phyloP scores from a whole-genome alignment of 2,888 invertebrate species.

The Nebria salina region DNA sequence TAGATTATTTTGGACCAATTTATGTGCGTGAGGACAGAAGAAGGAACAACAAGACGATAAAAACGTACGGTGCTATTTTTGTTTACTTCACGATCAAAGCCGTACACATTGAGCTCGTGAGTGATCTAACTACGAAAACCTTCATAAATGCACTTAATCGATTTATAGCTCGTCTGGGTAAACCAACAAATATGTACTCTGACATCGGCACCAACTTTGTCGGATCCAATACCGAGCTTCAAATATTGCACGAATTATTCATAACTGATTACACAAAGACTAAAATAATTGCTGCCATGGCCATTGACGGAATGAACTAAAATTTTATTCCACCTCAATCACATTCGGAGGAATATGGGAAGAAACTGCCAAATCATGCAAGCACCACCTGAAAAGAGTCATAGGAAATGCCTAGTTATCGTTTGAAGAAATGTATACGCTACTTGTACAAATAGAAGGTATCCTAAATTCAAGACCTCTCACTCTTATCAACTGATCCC shows the following conservation, averaged over 20 bases:
- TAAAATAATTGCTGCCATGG: slow-evolving; percentile 9
- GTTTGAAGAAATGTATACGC: slow-evolving; percentile 53
- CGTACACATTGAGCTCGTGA: slow-evolving; percentile 55
- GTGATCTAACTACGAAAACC: slow-evolving; percentile 52
- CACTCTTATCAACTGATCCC: slow-evolving; percentile 49
- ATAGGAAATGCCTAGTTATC: slow-evolving; percentile 50
- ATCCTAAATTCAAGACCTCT: slow-evolving; percentile 54
- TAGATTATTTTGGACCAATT: slow-evolving; percentile 17
- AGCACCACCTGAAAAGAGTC: slow-evolving; percentile 51
- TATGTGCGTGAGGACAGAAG: neutral
- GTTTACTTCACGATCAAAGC: slow-evolving; percentile 55
- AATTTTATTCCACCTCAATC: slow-evolving; percentile 52
- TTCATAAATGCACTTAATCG: slow-evolving; percentile 54
- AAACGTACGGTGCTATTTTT: slow-evolving; percentile 50
- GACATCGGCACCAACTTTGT: slow-evolving; percentile 56
- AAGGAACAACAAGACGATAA: slow-evolving; percentile 25
- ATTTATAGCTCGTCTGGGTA: slow-evolving; percentile 54
- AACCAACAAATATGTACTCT: slow-evolving; percentile 50
- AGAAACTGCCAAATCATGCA: slow-evolving; percentile 52
- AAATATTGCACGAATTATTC: slow-evolving; percentile 45
- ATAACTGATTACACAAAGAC: slow-evolving; percentile 4
- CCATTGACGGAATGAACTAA: slow-evolving; percentile 48
- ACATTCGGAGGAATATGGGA: slow-evolving; percentile 55
- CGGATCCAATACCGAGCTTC: slow-evolving; percentile 52
- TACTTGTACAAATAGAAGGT: slow-evolving; percentile 53